These are phyloP conservation scores for Gymnocephalus cernua DNA, from an alignment of 2,113 vertebrate species.

Conservation along the genomic window DNA sequence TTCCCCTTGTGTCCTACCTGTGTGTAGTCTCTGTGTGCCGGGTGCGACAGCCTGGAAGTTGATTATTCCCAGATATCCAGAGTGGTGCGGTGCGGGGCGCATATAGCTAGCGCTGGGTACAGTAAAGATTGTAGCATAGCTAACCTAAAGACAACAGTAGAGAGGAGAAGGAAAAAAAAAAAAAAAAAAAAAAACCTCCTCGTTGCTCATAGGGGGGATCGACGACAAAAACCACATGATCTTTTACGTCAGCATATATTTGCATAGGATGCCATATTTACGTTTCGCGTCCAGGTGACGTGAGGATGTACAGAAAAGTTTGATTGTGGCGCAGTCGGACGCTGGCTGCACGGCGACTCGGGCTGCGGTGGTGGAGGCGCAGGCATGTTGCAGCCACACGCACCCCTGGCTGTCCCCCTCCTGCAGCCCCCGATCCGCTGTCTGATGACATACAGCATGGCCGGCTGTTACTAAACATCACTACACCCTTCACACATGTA, in stretches of 20 bases:
- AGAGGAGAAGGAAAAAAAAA: conserved; percentile 43
- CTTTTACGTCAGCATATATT: conserved; percentile 94
- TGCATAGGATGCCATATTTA: conserved; percentile 92
- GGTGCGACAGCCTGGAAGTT: conserved; percentile 52
- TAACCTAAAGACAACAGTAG: conserved; percentile 82
- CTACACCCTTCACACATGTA: too few species aligned
- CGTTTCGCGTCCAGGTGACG: conserved; percentile 84
- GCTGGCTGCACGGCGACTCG: conserved; percentile 28
- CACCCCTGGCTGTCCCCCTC: conserved; percentile 31
- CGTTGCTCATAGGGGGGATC: conserved; percentile 91
- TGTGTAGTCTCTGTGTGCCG: conserved; percentile 16
- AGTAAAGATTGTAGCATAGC: conserved; percentile 81
- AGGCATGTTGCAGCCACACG: conserved; percentile 38
- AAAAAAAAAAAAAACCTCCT: conserved; percentile 74
- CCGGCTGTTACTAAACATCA: background rate
- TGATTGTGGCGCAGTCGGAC: conserved; percentile 10
- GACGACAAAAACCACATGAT: conserved; percentile 96
- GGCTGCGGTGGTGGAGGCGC: conserved; percentile 26
- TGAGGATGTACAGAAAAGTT: conserved; percentile 74
- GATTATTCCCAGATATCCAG: conserved; percentile 70
- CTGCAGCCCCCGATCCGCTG: conserved; percentile 32
- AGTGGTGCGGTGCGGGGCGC: conserved; percentile 70
- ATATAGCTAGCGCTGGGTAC: conserved; percentile 74
- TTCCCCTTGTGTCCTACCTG: conserved; percentile 72
- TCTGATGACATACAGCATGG: background rate